phyloP scores from a whole-genome alignment of 92 coral and sea anemone species.

The Phenganax marumi region DNA sequence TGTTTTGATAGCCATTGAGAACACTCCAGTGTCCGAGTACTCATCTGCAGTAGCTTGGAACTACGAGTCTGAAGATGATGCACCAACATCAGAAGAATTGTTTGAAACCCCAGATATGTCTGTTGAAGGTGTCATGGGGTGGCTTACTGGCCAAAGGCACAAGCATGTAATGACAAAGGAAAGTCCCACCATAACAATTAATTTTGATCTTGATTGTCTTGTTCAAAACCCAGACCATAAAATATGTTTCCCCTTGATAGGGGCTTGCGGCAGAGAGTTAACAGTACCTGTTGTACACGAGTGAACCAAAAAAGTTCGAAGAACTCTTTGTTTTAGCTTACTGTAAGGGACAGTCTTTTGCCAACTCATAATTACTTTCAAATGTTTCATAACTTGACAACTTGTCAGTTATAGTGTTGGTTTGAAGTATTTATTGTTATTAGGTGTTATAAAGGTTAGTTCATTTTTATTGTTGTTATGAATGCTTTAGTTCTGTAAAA shows the following conservation, averaged over 20 bases:
- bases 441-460: too few relatives aligned
- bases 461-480: too few relatives aligned
- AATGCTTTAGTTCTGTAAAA: too few relatives aligned
- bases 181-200: slow-evolving; percentile 32
- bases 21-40: slow-evolving; percentile 30
- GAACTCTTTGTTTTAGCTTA: slow-evolving; percentile 43
- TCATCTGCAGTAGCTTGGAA: slow-evolving; percentile 49
- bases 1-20: slow-evolving; percentile 41
- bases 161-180: slow-evolving; percentile 30
- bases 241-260: slow-evolving; percentile 42
- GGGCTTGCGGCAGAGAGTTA: slow-evolving; percentile 47
- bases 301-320: slow-evolving; percentile 14
- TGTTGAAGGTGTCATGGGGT: slow-evolving; percentile 48
- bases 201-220: slow-evolving; percentile 38
- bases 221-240: slow-evolving; percentile 36
- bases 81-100: slow-evolving; percentile 33
- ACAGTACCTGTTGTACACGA: slow-evolving; percentile 54
- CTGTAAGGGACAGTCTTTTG: slow-evolving; percentile 50
- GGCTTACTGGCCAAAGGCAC: slow-evolving; percentile 47
- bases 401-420: background rate
- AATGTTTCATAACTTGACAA: background rate
- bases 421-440: too few relatives aligned
- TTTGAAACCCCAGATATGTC: slow-evolving; percentile 44
- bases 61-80: background rate
- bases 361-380: slow-evolving; percentile 4